Base-by-base conservation (phyloP, 2,113 vertebrate species). In the Camelus bactrianus region DNA sequence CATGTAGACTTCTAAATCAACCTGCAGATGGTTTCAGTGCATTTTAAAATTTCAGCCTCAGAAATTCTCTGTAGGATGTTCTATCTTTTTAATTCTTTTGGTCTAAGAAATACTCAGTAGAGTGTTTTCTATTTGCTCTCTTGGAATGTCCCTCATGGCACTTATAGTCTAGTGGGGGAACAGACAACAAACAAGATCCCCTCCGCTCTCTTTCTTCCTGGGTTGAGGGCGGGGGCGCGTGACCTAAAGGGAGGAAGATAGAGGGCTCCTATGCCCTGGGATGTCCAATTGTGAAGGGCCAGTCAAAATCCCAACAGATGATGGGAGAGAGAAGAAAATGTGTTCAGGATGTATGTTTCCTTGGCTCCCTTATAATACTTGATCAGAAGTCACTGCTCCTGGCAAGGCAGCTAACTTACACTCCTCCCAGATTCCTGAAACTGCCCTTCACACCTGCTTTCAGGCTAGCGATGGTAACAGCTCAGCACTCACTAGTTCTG, bases 1-100 rank as follows among this genome's bases (percentile, higher is more conserved):
- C 50, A 60, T 91, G 48, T 0, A 95, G 12, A 88, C 38, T 97
- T 97, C 35, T 73, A 69, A 89, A 16, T 95, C 52, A 93, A 58
- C 42, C 58, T 97, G 11, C 32, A 91, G 67, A 54, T 73, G 15
- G n/a, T 94, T 95, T 97, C 83, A 95, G 38, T n/a, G 26, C 86
- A 72, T 80, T 96, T 96, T 64, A 92, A 91, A 60, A 92, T 92
- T 96, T 50, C 24, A 91, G 56, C 7, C 38, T 95, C 69, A 91
- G 30, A 95, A 84, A 91, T 97, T 93, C 32, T 65, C 11, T 28
- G 15, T 24, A 42, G 32, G 32, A n/a, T 89, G 87, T 91, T 82
- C 50, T 81, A 42, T n/a, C 52, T 81, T 35, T 54, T 92, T 48
- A 80, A n/a, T 82, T 91, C 50, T 96, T 96, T 94, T 93, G 72